Conservation (phyloP, 2,797 vertebrate species). For the Semaprochilodus insignis region DNA sequence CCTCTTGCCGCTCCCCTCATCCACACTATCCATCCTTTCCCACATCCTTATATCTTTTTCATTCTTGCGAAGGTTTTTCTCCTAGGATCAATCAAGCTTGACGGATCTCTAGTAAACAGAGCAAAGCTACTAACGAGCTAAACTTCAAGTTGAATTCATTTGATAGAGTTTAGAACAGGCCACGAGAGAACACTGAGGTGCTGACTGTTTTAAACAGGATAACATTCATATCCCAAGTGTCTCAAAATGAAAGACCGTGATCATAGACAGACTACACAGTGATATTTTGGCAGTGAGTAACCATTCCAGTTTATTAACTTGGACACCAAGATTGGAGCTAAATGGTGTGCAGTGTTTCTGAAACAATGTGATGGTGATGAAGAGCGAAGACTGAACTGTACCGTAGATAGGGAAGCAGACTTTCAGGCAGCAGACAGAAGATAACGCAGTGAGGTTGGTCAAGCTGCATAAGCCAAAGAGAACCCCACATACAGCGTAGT, state of each 20-base stretch:
- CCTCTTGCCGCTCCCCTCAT: not conserved
- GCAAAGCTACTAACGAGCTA: slow-evolving; percentile 9
- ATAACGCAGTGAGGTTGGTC: slow-evolving; percentile 81
- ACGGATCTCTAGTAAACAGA: slow-evolving; percentile 27
- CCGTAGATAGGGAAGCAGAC: slow-evolving; percentile 85
- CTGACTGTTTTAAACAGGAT: not conserved
- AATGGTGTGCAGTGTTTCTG: not conserved
- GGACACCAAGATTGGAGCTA: not conserved
- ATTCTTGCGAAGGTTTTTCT: not conserved
- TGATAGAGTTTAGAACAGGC: not conserved
- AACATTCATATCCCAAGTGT: not conserved
- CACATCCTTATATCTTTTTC: not conserved
- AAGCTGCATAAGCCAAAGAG: slow-evolving; percentile 81
- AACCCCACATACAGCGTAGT: slow-evolving; percentile 85
- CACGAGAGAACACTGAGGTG: not conserved
- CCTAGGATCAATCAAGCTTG: not conserved
- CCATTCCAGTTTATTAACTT: not conserved
- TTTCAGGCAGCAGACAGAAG: slow-evolving; percentile 88
- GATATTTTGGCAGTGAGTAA: no score
- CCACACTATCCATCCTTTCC: not conserved
- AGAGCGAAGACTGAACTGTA: slow-evolving; percentile 55
- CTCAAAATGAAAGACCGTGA: not conserved
- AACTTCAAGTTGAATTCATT: not conserved
- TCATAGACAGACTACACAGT: not conserved
- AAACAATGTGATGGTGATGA: not conserved